Conservation (phyloP, 2,113 vertebrate species). For the Rhea americana region DNA sequence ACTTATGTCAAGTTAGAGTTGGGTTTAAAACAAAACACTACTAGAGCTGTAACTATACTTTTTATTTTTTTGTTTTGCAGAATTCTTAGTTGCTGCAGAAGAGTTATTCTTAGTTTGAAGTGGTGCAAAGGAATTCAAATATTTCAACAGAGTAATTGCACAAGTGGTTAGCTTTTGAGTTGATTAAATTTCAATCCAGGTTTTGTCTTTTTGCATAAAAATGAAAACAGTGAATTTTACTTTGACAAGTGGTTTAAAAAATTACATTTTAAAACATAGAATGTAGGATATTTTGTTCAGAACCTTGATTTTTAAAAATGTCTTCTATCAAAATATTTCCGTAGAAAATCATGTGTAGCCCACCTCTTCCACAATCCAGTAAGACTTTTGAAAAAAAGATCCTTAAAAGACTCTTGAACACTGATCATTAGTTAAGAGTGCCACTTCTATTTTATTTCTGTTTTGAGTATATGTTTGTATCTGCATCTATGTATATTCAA, state of each 20-base stretch:
- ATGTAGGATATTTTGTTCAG: background rate
- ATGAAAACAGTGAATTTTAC: background rate
- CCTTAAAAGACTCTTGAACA: background rate
- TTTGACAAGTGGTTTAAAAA: background rate
- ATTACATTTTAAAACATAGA: background rate
- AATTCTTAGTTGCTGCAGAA: background rate
- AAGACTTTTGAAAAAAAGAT: background rate
- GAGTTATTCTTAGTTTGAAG: background rate
- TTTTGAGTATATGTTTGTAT: background rate
- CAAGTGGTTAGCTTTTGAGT: background rate
- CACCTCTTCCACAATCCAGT: background rate
- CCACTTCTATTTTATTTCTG: background rate
- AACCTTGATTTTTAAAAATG: background rate
- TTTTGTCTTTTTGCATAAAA: background rate
- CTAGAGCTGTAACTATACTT: background rate
- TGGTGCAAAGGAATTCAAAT: background rate
- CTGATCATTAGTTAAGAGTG: background rate
- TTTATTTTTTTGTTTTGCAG: background rate
- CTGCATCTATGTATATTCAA: too few species aligned
- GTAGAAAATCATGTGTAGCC: background rate
- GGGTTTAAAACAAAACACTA: background rate
- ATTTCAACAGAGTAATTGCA: background rate
- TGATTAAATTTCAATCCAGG: background rate
- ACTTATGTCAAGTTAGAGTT: background rate
- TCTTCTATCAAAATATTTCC: background rate